Conservation (phyloP, 2,797 vertebrate species). For the Gadopsis marmoratus region DNA sequence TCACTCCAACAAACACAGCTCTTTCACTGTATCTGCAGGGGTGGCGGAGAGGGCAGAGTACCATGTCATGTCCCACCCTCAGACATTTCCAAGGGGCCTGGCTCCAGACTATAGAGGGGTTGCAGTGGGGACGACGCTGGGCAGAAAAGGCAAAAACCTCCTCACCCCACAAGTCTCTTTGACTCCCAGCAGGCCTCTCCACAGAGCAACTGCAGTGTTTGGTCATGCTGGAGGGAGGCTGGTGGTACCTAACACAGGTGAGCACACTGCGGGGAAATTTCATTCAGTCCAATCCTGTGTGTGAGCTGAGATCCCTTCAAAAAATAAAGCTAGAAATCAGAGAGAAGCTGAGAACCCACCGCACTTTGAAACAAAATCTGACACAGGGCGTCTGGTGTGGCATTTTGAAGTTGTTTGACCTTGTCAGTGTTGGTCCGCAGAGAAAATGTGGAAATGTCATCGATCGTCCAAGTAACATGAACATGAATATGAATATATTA, state of each 20-base stretch:
- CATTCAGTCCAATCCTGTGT: background rate
- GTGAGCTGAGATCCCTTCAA: background rate
- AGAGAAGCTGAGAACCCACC: background rate
- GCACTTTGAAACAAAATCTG: slow-evolving; percentile 3
- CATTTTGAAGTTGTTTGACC: slow-evolving; percentile 51
- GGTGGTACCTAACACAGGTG: slow-evolving; percentile 94
- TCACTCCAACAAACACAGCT: slow-evolving; percentile 77
- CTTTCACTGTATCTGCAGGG: slow-evolving; percentile 88
- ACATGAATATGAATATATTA: slow-evolving; percentile 51
- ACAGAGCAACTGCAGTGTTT: slow-evolving; percentile 89
- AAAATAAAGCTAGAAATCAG: slow-evolving; percentile 5
- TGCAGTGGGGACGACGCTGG: slow-evolving; percentile 80
- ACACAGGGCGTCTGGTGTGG: background rate
- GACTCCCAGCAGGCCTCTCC: slow-evolving; percentile 81
- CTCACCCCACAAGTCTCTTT: slow-evolving; percentile 82
- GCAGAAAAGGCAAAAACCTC: slow-evolving; percentile 83
- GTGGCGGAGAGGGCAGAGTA: slow-evolving; percentile 89
- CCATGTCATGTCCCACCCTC: slow-evolving; percentile 87
- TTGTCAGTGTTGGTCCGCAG: slow-evolving; percentile 44
- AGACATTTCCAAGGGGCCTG: slow-evolving; percentile 91
- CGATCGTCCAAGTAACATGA: slow-evolving; percentile 24
- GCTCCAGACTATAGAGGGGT: slow-evolving; percentile 84
- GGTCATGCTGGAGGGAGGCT: slow-evolving; percentile 92
- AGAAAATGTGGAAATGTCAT: slow-evolving; percentile 44
- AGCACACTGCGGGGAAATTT: slow-evolving; percentile 32